Evolutionary conservation across 2,888 invertebrate genomes (phyloP), one percentile per base, ranked within the genome.

Genomic region (Ophonus ardosiacus): DNA sequence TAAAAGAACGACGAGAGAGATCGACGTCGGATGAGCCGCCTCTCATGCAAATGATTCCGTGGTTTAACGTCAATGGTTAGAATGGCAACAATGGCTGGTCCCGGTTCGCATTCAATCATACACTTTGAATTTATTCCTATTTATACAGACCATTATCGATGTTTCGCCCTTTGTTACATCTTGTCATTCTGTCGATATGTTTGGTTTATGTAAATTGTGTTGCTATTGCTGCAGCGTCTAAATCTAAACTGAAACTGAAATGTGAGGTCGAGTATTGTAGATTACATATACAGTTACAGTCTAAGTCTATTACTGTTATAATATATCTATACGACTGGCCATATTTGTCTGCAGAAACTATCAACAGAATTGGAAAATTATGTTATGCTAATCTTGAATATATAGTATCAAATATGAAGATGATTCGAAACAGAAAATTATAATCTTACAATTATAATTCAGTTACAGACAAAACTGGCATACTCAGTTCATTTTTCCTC

Each of bases 131-230:
- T 74, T 74, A 74, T 74, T 74, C 71, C 71, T 74, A 74, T 74
- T 74, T 74, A 74, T 74, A 74, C 71, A 74, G 71, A 74, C 71
- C 71, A 74, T 74, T 74, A 74, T 74, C 18, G 71, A 74, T 74
- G 71, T 74, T 74, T 40, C 40, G 71, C 15, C 71, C 71, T 40
- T 43, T 40, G 71, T 74, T 43, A 74, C 71, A 40, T 74, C 71
- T 74, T 74, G 71, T 74, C 71, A 43, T 74, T 8, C 13, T 74
- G 71, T 74, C 71, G 21, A 74, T 43, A 74, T 74, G 71, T 74
- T 40, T 40, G 43, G 71, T 74, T 74, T 43, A 74, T 74, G 43
- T n/a, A 74, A 43, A 74, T 74, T 43, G 21, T 1, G 18, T 63
- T 24, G 63, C 10, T 51, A 13, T 51, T 51, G 43, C 10, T 51